A percentile compares a stretch with the other conserved stretches of the same genome.
phyloP scores from a whole-genome alignment of 2,113 vertebrate genomes.

The Phyllopteryx taeniolatus region DNA sequence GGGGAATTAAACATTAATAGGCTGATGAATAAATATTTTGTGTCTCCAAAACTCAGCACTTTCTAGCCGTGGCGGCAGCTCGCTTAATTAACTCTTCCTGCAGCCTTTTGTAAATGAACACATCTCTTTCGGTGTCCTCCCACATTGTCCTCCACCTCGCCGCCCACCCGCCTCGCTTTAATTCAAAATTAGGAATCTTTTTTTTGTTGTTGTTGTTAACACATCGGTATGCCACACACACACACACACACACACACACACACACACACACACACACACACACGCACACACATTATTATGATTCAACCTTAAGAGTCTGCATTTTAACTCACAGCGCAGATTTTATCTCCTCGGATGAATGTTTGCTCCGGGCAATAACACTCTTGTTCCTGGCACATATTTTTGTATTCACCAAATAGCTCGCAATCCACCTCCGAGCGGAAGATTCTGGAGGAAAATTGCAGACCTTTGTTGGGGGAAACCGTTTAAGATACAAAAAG shows the following conservation, averaged over 20 bases:
- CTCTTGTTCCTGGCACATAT: conserved; percentile 32
- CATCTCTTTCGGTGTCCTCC: conserved; percentile 59
- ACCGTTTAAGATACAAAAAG: neutral
- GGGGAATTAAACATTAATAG: conserved; percentile 72
- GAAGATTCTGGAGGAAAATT: conserved; percentile 18
- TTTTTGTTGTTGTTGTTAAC: conserved; percentile 17
- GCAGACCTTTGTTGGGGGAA: conserved; percentile 4
- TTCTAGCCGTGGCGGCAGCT: conserved; percentile 55
- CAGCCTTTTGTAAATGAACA: conserved; percentile 68
- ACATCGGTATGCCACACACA: conserved; percentile 26
- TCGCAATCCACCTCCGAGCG: conserved; percentile 14
- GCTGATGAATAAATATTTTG: conserved; percentile 76
- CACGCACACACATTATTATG: conserved; percentile 30
- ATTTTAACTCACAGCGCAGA: conserved; percentile 59
- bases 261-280: no score
- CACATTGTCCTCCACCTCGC: conserved; percentile 21
- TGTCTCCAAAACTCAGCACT: conserved; percentile 71
- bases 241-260: no score
- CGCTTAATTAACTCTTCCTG: conserved; percentile 70
- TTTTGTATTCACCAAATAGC: conserved; percentile 49
- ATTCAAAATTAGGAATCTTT: conserved; percentile 41
- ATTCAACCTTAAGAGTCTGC: conserved; percentile 51
- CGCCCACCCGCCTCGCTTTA: neutral
- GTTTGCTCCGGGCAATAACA: conserved; percentile 37
- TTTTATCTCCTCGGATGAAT: conserved; percentile 41